These are phyloP conservation scores for Mesopsocus fuscifrons DNA, from an alignment of 2,888 invertebrate genomes.

Conservation along the genomic window DNA sequence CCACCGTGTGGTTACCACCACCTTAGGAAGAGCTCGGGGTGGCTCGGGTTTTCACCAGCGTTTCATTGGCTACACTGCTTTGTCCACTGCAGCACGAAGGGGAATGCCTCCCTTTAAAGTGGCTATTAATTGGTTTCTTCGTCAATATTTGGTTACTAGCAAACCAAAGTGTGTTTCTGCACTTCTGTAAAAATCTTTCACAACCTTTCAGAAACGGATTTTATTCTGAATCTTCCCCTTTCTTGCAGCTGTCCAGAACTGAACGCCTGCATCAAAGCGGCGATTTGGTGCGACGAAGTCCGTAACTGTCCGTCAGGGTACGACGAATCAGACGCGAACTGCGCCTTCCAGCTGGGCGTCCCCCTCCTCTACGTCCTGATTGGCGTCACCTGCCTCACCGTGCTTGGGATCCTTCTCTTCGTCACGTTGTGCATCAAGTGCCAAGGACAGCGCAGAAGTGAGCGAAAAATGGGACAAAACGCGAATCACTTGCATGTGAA, in stretches of 20 bases:
- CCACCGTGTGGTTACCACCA: too few relatives aligned
- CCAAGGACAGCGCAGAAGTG: slow-evolving; percentile 30
- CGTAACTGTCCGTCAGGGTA: slow-evolving; percentile 63
- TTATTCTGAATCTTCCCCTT: too few relatives aligned
- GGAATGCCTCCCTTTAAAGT: too few relatives aligned
- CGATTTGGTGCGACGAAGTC: slow-evolving; percentile 63
- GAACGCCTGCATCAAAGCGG: slow-evolving; percentile 58
- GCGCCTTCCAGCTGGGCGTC: slow-evolving; percentile 46
- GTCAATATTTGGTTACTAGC: too few relatives aligned
- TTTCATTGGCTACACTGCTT: too few relatives aligned
- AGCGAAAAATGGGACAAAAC: slow-evolving; percentile 32
- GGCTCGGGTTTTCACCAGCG: too few relatives aligned
- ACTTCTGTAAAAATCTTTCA: too few relatives aligned
- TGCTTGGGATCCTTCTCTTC: slow-evolving; percentile 36
- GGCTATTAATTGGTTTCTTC: too few relatives aligned
- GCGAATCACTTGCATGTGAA: slow-evolving; percentile 32
- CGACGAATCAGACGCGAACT: slow-evolving; percentile 60
- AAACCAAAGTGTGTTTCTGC: too few relatives aligned
- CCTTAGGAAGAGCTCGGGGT: too few relatives aligned
- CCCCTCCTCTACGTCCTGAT: slow-evolving; percentile 46
- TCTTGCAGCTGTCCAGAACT: slow-evolving; percentile 53
- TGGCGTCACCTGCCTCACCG: slow-evolving; percentile 39
- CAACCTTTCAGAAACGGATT: too few relatives aligned
- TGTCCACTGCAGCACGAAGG: too few relatives aligned
- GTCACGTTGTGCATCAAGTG: slow-evolving; percentile 37